Base-by-base conservation (phyloP, 1,140 invertebrate species). In the Ptiloglossa arizonensis region DNA sequence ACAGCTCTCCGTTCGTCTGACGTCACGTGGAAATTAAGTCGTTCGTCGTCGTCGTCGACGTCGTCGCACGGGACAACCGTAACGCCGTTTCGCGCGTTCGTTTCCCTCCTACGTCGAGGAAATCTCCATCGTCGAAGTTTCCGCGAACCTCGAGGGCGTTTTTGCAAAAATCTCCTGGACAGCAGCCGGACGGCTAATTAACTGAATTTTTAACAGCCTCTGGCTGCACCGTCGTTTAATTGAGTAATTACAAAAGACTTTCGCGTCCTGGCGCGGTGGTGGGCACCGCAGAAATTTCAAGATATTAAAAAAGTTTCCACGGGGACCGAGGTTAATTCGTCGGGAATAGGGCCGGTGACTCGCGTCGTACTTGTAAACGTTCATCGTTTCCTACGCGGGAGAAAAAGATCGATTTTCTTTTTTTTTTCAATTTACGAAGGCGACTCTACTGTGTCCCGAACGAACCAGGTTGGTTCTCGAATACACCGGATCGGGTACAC, bases 1-100 rank as follows among this genome's bases (percentile, higher is more conserved):
- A 29, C 44, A 2, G 17, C 4, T 50, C 48, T 17, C 3, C 17
- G 22, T n/a, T n/a, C n/a, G n/a, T n/a, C n/a, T n/a, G n/a, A n/a
- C n/a, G n/a, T n/a, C n/a, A n/a, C 27, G 9, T 67, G 29, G 29
- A 52, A 67, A 67, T 52, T 15, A 67, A 67, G 13, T 67, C 46
- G 46, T 50, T 5, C 24, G 3, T 27, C 5, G 2, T 52, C 22
- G 5, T 17, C 2, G 6, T 19, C n/a, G n/a, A n/a, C n/a, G n/a
- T n/a, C n/a, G n/a, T n/a, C n/a, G n/a, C n/a, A n/a, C n/a, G n/a
- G n/a, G 9, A n/a, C 46, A 48, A 19, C 5, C 46, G 46, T n/a
- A 48, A 48, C 19, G 17, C 1, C 15, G 15, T 1, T 17, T 19
- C 17, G 19, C 19, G 46, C 41, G n/a, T n/a, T n/a, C n/a, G n/a